Evolutionary conservation across 2,888 invertebrate genomes (phyloP), one percentile per base, ranked within the genome.

Genomic region (Aphidius colemani): DNA sequence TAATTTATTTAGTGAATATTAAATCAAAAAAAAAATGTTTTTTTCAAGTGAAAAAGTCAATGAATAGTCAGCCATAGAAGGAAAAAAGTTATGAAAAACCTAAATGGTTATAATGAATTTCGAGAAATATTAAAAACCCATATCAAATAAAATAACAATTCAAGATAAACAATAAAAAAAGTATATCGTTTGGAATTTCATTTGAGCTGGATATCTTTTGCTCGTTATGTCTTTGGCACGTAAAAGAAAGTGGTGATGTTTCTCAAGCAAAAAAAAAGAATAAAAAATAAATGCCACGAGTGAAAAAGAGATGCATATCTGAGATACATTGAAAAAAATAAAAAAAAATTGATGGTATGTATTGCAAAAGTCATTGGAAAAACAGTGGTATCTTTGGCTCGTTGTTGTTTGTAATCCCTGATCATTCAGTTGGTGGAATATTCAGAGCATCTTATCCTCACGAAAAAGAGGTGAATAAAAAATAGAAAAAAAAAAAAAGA

Each of bases 191-290:
- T 61, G 72, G 77, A 79, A 79, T 79, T 77, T 75, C 72, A 78
- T 77, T 78, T 77, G 72, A 71, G 67, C 67, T 70, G 74, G 78
- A 77, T 77, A 75, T 74, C 75, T 69, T 68, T 69, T 70, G 71
- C 74, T 78, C 76, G 76, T 79, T 79, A 77, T 74, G 67, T 66
- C 62, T 63, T 63, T 66, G 65, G 66, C 63, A 67, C 66, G 66
- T 61, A 65, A 64, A 64, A 45, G 58, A 53, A 41, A 60, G 65
- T 53, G 51, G 60, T n/a, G 30, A 60, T 39, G 53, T 53, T 51
- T 60, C 53, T 46, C 40, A 30, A 49, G 13, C 49, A 49, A 49
- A n/a, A 49, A 49, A 49, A 18, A 18, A 18, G 2, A 18, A 18
- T 18, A 18, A 18, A 18, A 30, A 30, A 5, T 30, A 30, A 30